Percentiles rank a stretch among this genome's conserved stretches.
phyloP scores from a whole-genome alignment of 2,113 vertebrate genomes.

The Eurystomus gularis region DNA sequence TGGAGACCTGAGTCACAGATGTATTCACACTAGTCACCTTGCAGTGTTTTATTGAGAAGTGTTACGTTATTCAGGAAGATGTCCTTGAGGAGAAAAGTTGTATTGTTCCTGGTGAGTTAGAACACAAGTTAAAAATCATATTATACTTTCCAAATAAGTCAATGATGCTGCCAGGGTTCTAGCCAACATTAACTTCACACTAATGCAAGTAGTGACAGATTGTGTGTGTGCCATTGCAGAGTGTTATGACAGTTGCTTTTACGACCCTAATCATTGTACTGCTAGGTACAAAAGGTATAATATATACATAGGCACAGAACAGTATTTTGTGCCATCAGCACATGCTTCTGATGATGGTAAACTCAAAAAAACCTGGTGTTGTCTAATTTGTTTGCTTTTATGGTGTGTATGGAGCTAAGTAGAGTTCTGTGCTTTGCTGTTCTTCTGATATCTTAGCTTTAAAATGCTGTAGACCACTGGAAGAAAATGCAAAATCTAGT shows the following conservation, averaged over 20 bases:
- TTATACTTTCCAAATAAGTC: background rate
- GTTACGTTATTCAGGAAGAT: background rate
- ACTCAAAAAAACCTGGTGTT: background rate
- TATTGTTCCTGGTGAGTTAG: background rate
- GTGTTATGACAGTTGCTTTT: background rate
- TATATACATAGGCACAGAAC: background rate
- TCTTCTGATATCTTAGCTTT: background rate
- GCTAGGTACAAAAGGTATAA: background rate
- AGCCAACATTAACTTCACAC: background rate
- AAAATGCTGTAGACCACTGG: background rate
- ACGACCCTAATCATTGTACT: background rate
- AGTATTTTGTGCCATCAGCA: background rate
- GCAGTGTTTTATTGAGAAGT: background rate
- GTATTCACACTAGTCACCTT: background rate
- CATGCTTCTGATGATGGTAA: background rate
- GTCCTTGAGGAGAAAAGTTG: background rate
- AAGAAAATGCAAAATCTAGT: background rate
- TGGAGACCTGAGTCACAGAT: accelerated
- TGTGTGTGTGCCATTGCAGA: background rate
- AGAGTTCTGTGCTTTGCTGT: background rate
- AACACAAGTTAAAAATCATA: background rate
- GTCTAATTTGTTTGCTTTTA: background rate
- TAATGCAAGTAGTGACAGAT: background rate
- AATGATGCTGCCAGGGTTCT: background rate
- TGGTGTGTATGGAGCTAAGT: background rate